Evolutionary conservation across 2,113 vertebrate species (phyloP).

Genomic region (Euleptes europaea): DNA sequence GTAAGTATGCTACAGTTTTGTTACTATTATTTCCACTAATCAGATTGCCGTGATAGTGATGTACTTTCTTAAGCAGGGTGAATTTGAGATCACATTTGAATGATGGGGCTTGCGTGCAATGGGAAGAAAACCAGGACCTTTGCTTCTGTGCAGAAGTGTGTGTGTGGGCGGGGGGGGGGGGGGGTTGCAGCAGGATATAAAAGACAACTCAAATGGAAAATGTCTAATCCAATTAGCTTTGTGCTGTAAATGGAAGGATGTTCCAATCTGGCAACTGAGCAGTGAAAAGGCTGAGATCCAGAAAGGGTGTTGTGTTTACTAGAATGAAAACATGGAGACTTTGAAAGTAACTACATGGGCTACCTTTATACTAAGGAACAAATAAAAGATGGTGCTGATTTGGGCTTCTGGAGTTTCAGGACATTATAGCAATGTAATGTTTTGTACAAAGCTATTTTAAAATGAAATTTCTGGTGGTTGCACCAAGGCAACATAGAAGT

Average conservation of each 20-base stretch:
- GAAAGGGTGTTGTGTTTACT: neutral
- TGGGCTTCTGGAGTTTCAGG: neutral
- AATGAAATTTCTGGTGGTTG: neutral
- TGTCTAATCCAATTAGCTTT: neutral
- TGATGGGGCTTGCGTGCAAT: neutral
- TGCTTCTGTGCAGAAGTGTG: neutral
- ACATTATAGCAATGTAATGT: neutral
- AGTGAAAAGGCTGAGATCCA: neutral
- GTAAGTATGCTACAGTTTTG: conserved; percentile 24
- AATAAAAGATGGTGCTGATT: neutral
- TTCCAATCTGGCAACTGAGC: neutral
- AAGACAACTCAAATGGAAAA: neutral
- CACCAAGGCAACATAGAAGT: neutral
- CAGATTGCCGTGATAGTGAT: neutral
- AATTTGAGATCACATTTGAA: neutral
- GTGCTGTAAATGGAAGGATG: neutral
- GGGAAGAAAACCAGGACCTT: neutral
- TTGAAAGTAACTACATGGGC: neutral
- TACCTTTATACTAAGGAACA: neutral
- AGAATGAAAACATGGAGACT: neutral
- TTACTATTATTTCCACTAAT: neutral
- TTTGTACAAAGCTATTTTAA: neutral
- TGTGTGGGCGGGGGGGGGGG: no score
- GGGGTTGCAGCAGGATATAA: neutral
- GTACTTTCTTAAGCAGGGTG: neutral